A percentile compares a stretch with the other conserved stretches of the same genome.
Evolutionary conservation across 2,888 invertebrate genomes (phyloP).

Genomic region (Sinhomidia bicolor): DNA sequence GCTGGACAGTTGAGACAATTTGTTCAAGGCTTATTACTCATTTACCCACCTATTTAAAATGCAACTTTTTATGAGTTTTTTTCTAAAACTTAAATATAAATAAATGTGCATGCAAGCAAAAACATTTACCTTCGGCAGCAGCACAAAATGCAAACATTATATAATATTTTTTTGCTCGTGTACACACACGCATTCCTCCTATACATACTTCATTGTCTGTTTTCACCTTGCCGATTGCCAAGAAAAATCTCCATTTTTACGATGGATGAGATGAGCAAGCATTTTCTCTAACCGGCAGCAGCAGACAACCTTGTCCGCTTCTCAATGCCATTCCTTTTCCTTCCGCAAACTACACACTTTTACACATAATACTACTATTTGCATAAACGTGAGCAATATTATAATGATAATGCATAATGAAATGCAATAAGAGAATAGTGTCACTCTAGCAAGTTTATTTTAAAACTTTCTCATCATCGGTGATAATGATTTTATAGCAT

Average conservation of each 20-base stretch:
- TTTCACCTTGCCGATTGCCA: conserved; percentile 70
- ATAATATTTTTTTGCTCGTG: neutral
- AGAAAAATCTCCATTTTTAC: conserved; percentile 52
- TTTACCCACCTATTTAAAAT: neutral
- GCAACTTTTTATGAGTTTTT: neutral
- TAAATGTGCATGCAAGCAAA: neutral
- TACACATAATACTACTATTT: no score
- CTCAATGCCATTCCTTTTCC: conserved; percentile 68
- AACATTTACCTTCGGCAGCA: no score
- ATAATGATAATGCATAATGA: neutral
- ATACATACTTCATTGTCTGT: conserved; percentile 34
- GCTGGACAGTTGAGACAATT: conserved; percentile 30
- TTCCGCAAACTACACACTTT: conserved; percentile 39
- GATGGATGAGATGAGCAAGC: conserved; percentile 30
- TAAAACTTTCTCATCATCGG: neutral
- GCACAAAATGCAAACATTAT: neutral
- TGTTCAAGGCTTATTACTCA: conserved; percentile 3
- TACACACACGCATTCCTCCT: conserved; percentile 12
- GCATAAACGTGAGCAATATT: neutral
- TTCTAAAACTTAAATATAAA: conserved; percentile 4
- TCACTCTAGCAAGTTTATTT: neutral
- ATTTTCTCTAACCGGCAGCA: neutral
- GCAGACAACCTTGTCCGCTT: conserved; percentile 70
- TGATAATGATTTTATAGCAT: neutral
- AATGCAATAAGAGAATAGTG: neutral